Base-by-base conservation (phyloP, 1,140 invertebrate species). In the Drosophila albomicans region DNA sequence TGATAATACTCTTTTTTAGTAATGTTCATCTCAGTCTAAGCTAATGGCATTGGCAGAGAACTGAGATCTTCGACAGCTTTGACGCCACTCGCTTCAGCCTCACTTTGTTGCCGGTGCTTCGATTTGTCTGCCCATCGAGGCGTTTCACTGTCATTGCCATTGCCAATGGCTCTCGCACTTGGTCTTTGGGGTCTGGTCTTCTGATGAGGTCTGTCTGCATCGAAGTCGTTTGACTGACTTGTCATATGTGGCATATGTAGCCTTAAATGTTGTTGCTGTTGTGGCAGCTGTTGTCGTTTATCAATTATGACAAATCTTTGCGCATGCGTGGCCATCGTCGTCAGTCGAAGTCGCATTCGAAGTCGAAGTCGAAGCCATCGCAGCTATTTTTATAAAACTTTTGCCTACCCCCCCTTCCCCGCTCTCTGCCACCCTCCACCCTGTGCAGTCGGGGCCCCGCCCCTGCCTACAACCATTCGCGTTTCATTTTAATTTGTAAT, bases 231-330 rank as follows among this genome's bases (percentile, higher is more conserved):
- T 41, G 63, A 45, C 67, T 77, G 68, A 59, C 57, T 78, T 73
- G 78, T 78, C 72, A 63, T 80, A 38, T 52, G 65, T 58, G 45
- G 48, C 73, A 82, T 66, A 58, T 76, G 63, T 67, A 58, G 54
- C 63, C 28, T 46, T 38, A 68, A 79, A 65, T 67, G 58, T 67
- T 64, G 68, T 49, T 68, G 63, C 13, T 62, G 41, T 30, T 58
- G 52, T 43, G 45, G 70, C 79, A 69, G 76, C 68, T 73, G 84
- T 78, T 88, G 84, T 80, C 88, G 82, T 91, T 91, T 91, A 91
- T 91, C 88, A 91, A 91, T 91, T 91, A 91, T 91, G 88, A 91
- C 88, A 91, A 91, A 91, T 91, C 88, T 91, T 91, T 91, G 88
- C 88, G 88, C 88, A 91, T 91, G 88, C 88, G 88, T 91, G 81